phyloP scores from a whole-genome alignment of 2,797 vertebrate genomes.

The Crax fasciolata region DNA sequence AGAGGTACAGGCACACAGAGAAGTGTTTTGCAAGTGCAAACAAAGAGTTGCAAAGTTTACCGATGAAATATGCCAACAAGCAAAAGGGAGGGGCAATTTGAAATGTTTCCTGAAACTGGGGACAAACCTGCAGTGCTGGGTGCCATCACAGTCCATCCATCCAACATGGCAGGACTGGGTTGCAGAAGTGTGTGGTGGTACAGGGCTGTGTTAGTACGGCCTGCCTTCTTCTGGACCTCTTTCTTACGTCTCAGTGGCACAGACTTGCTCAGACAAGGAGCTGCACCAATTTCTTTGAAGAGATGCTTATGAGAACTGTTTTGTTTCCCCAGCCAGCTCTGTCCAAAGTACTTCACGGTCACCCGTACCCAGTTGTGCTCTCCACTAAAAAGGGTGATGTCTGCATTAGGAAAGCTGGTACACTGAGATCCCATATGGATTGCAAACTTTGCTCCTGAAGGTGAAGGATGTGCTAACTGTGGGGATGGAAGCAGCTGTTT shows the following conservation, averaged over 20 bases:
- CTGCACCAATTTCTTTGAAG: neutral
- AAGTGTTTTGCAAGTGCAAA: neutral
- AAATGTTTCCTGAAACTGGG: neutral
- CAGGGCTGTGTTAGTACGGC: neutral
- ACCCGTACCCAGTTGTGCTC: neutral
- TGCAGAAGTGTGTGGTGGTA: neutral
- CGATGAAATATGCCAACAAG: neutral
- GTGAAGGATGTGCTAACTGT: neutral
- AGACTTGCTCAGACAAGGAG: neutral
- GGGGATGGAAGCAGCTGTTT: neutral
- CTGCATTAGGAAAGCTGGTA: rapidly evolving
- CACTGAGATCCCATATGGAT: neutral
- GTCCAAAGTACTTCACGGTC: neutral
- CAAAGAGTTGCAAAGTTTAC: neutral
- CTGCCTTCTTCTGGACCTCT: neutral
- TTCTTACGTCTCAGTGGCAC: neutral
- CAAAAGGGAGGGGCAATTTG: neutral
- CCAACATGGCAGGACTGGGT: neutral
- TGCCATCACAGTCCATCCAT: neutral
- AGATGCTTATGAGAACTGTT: neutral
- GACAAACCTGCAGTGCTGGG: rapidly evolving
- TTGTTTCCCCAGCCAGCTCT: neutral
- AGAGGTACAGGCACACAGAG: neutral
- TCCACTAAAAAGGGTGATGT: neutral
- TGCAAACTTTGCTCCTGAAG: neutral